A percentile compares a stretch with the other conserved stretches of the same genome.
Evolutionary conservation across 2,888 invertebrate genomes (phyloP).

Genomic region (Disparrhopalites patrizii): DNA sequence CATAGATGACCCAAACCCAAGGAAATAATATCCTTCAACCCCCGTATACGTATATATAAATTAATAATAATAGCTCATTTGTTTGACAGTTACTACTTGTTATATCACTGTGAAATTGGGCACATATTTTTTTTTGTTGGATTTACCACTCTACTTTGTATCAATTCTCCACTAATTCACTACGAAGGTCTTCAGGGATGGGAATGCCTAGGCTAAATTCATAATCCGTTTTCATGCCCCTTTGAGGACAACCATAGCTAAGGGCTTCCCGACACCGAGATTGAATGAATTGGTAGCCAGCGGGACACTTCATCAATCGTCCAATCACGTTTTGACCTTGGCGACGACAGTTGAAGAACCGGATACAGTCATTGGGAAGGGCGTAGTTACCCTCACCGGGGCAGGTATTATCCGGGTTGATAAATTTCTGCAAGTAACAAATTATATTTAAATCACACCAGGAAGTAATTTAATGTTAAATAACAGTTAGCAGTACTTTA

Average conservation of each 20-base stretch:
- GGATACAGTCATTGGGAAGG: constrained; percentile 30
- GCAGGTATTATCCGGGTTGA: constrained; percentile 31
- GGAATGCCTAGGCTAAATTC: neutral
- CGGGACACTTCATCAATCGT: constrained; percentile 35
- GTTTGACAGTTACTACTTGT: no score
- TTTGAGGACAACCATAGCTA: constrained; percentile 4
- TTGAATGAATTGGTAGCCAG: constrained; percentile 28
- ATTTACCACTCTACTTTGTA: no score
- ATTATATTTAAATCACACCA: neutral
- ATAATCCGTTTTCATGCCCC: constrained; percentile 9
- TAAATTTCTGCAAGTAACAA: constrained; percentile 20
- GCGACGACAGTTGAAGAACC: constrained; percentile 29
- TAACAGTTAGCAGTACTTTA: no score
- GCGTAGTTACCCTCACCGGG: constrained; percentile 32
- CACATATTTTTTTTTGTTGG: no score
- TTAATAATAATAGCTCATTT: no score
- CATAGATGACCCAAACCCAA: no score
- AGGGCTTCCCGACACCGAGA: constrained; percentile 15
- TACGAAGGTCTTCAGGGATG: neutral
- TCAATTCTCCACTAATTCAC: neutral
- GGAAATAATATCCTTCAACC: no score
- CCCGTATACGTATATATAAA: no score
- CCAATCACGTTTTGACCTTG: constrained; percentile 22
- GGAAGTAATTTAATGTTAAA: no score
- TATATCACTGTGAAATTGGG: no score